Percentiles rank a stretch among this genome's conserved stretches.
Evolutionary conservation across 2,888 invertebrate species (phyloP).

Genomic region (Nemotelus pantherinus): DNA sequence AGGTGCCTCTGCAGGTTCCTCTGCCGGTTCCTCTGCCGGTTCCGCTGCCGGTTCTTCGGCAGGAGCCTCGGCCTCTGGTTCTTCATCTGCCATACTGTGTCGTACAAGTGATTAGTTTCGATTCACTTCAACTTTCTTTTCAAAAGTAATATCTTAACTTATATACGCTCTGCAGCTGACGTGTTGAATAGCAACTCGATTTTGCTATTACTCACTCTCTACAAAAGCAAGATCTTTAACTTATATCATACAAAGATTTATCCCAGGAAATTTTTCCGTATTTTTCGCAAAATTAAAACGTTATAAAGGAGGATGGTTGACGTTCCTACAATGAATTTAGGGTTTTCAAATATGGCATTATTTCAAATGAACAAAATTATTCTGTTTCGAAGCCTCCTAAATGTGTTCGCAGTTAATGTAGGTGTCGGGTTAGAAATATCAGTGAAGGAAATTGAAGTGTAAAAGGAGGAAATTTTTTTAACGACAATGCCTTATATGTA

Average conservation of each 20-base stretch:
- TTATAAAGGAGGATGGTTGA: conserved; percentile 11
- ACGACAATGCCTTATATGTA: too few relatives aligned
- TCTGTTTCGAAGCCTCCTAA: conserved; percentile 14
- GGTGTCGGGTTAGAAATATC: not conserved
- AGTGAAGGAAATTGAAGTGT: too few relatives aligned
- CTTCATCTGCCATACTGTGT: conserved; percentile 11
- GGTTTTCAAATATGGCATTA: too few relatives aligned
- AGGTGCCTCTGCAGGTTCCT: not conserved
- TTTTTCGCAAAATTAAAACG: conserved; percentile 30
- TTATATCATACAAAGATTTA: not conserved
- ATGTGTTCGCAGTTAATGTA: not conserved
- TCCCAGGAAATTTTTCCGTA: not conserved
- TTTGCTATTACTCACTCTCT: not conserved
- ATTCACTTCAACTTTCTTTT: not conserved
- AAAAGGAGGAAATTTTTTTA: too few relatives aligned
- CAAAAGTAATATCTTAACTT: not conserved
- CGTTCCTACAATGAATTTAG: conserved; percentile 31
- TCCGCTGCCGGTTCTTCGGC: not conserved
- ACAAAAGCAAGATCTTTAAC: not conserved
- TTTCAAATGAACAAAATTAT: not conserved
- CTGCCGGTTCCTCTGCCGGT: not conserved
- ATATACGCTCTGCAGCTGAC: not conserved
- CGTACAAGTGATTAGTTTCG: not conserved
- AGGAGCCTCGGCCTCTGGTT: not conserved
- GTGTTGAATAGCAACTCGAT: not conserved